These are phyloP conservation scores for Balaeniceps rex DNA, from an alignment of 2,113 vertebrate species.

Conservation along the genomic window DNA sequence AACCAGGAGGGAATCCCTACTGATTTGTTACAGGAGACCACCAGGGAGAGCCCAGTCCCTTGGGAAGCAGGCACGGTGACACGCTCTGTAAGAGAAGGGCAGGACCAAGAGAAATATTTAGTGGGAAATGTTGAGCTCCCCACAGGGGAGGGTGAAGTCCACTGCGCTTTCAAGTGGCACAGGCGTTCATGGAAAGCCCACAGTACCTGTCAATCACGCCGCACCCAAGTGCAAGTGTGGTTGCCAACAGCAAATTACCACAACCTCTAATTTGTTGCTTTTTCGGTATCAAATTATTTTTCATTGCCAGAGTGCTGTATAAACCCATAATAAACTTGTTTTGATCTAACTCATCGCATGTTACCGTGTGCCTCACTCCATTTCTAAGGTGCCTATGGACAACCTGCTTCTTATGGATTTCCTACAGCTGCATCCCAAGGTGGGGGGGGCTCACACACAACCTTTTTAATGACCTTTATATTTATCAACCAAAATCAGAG, in stretches of 20 bases:
- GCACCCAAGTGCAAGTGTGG: not conserved
- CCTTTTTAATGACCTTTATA: not conserved
- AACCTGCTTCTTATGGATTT: not conserved
- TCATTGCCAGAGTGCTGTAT: not conserved
- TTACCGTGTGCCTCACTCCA: not conserved
- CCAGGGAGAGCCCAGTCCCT: not conserved
- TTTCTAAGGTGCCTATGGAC: not conserved
- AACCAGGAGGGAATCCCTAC: not conserved
- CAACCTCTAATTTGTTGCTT: slow-evolving; percentile 8
- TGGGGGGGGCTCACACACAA: not conserved
- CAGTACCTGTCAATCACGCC: not conserved
- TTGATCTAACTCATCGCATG: not conserved
- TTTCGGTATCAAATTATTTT: not conserved
- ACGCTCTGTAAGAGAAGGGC: not conserved
- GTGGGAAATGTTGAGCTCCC: not conserved
- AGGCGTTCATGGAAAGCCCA: not conserved
- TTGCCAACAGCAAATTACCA: not conserved
- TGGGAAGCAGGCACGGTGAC: not conserved
- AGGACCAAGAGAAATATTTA: not conserved
- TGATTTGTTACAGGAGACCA: not conserved
- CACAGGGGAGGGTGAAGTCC: not conserved
- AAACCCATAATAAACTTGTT: not conserved
- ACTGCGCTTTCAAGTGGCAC: not conserved
- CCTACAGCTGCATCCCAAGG: not conserved
- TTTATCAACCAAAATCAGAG: not conserved